A percentile compares a stretch with the other conserved stretches of the same genome.
Conservation (phyloP, 1,140 invertebrate genomes). For the Ephestia elutella region DNA sequence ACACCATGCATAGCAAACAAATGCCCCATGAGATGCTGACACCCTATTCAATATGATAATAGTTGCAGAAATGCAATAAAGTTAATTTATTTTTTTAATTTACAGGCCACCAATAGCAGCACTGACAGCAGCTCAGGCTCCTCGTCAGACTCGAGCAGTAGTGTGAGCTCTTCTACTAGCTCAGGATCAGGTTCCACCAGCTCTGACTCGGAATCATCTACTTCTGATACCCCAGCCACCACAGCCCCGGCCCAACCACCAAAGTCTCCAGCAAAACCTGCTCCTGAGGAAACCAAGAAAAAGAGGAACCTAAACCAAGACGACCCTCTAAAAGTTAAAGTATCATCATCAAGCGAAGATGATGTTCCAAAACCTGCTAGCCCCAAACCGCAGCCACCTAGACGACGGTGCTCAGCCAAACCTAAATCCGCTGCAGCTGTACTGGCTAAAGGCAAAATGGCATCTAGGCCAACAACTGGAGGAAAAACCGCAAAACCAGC, state of each 20-base stretch:
- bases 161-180: slow-evolving; percentile 80
- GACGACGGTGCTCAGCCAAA: slow-evolving; percentile 60
- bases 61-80: too few species aligned
- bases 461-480: slow-evolving; percentile 38
- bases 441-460: slow-evolving; percentile 46
- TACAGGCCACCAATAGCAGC: slow-evolving; percentile 73
- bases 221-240: slow-evolving; percentile 51
- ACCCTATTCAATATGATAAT: too few species aligned
- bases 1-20: too few species aligned
- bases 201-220: slow-evolving; percentile 75
- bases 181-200: slow-evolving; percentile 83
- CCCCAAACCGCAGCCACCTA: slow-evolving; percentile 48
- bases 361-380: slow-evolving; percentile 47
- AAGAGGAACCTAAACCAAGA: slow-evolving; percentile 69
- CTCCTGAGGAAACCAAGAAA: slow-evolving; percentile 68
- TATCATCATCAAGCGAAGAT: slow-evolving; percentile 67
- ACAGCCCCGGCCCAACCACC: slow-evolving; percentile 25
- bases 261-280: slow-evolving; percentile 62
- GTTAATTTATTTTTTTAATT: slow-evolving; percentile 16
- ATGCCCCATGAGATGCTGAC: too few species aligned
- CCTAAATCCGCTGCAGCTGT: slow-evolving; percentile 52
- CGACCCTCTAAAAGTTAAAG: slow-evolving; percentile 48
- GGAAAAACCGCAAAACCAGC: slow-evolving; percentile 52
- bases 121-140: slow-evolving; percentile 78
- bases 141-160: slow-evolving; percentile 80